phyloP scores from a whole-genome alignment of 1,140 invertebrate genomes.

The Apis dorsata region DNA sequence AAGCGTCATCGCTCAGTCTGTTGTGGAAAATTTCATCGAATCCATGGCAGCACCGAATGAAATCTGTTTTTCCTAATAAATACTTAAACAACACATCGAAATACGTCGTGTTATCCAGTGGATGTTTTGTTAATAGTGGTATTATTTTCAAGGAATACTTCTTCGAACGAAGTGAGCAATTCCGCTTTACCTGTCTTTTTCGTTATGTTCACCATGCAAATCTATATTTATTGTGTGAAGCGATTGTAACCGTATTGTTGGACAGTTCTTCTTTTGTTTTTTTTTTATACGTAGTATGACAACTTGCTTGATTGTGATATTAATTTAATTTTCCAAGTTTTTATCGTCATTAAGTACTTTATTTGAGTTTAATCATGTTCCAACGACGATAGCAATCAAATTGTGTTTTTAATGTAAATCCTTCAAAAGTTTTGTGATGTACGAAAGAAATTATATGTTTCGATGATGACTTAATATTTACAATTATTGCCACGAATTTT shows the following conservation, averaged over 20 bases:
- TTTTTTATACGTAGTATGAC: neutral
- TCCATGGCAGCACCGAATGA: conserved; percentile 28
- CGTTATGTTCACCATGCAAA: neutral
- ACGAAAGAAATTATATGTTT: neutral
- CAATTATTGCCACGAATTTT: neutral
- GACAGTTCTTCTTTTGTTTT: neutral
- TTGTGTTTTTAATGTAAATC: neutral
- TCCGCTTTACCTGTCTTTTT: neutral
- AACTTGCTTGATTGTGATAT: neutral
- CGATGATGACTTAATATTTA: neutral
- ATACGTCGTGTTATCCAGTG: neutral
- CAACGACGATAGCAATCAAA: neutral
- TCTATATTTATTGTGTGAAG: conserved; percentile 42
- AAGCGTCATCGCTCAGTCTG: conserved; percentile 67
- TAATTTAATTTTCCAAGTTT: neutral
- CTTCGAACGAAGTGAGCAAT: conserved; percentile 33
- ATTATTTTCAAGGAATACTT: neutral
- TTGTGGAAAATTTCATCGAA: conserved; percentile 66
- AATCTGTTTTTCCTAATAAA: conserved; percentile 35
- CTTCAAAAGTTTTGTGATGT: neutral
- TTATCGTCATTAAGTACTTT: neutral
- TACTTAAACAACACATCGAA: neutral
- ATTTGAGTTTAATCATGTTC: neutral
- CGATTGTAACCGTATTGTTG: conserved; percentile 21
- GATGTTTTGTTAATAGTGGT: neutral